Evolutionary conservation across 2,888 invertebrate genomes (phyloP).

Genomic region (Netelia virgata): DNA sequence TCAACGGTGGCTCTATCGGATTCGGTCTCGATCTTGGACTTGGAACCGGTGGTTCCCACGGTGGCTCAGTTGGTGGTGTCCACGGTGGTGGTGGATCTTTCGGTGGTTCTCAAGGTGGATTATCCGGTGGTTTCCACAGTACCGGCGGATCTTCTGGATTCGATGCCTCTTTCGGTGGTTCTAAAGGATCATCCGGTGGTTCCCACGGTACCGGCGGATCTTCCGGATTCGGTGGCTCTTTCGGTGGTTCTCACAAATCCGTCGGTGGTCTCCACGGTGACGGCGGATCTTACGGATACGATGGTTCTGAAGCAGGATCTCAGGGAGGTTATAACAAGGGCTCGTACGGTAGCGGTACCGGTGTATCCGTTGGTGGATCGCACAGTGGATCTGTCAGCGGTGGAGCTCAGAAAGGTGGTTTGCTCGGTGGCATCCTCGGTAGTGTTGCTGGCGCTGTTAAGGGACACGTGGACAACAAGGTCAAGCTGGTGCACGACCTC

Average conservation of each 20-base stretch:
- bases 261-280: background rate
- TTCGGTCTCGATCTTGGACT: background rate
- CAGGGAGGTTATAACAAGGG: background rate
- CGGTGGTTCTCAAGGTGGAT: constrained; percentile 57
- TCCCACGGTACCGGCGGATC: background rate
- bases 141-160: background rate
- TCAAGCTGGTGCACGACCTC: too few species aligned
- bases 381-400: background rate
- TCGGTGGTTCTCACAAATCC: background rate
- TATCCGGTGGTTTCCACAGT: constrained; percentile 37
- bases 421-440: background rate
- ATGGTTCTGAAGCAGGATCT: background rate
- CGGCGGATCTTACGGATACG: background rate
- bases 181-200: too few species aligned
- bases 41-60: constrained; percentile 20
- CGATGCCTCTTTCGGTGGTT: background rate
- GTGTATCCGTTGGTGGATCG: background rate
- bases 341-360: background rate
- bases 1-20: too few species aligned
- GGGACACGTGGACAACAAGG: too few species aligned
- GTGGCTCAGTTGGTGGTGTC: constrained; percentile 33
- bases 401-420: background rate
- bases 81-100: constrained; percentile 18
- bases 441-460: too few species aligned
- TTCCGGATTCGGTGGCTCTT: background rate